Conservation (phyloP, 2,888 invertebrate species). For the Pilophorus perplexus region DNA sequence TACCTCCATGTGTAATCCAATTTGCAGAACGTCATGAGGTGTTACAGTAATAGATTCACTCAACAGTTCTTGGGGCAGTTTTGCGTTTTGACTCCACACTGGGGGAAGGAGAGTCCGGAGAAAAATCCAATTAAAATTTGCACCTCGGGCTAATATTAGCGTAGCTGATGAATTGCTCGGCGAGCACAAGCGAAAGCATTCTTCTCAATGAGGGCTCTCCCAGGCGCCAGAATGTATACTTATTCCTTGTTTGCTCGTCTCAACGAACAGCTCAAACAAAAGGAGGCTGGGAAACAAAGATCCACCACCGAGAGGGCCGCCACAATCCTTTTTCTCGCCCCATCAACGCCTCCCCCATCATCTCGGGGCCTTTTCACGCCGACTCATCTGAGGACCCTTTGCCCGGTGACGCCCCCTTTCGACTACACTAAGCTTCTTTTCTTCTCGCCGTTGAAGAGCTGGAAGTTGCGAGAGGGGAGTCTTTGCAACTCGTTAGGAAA, state of each 20-base stretch:
- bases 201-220: neutral
- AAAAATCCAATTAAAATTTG: neutral
- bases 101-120: no score
- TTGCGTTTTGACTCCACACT: no score
- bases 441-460: no score
- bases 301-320: neutral
- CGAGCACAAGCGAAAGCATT: neutral
- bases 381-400: no score
- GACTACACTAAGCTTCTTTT: no score
- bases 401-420: no score
- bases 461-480: no score
- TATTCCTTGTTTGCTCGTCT: constrained; percentile 13
- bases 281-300: neutral
- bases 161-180: constrained; percentile 4
- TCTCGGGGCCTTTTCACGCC: neutral
- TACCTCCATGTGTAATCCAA: no score
- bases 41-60: no score
- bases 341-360: neutral
- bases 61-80: no score
- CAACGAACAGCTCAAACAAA: constrained; percentile 6
- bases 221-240: constrained; percentile 17
- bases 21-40: no score
- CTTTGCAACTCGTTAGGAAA: no score
- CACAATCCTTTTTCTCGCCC: neutral
- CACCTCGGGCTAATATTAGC: constrained; percentile 3